Percentiles rank a stretch among this genome's conserved stretches.
Evolutionary conservation across 2,888 invertebrate species (phyloP).

Genomic region (Drosophila tanythrix): DNA sequence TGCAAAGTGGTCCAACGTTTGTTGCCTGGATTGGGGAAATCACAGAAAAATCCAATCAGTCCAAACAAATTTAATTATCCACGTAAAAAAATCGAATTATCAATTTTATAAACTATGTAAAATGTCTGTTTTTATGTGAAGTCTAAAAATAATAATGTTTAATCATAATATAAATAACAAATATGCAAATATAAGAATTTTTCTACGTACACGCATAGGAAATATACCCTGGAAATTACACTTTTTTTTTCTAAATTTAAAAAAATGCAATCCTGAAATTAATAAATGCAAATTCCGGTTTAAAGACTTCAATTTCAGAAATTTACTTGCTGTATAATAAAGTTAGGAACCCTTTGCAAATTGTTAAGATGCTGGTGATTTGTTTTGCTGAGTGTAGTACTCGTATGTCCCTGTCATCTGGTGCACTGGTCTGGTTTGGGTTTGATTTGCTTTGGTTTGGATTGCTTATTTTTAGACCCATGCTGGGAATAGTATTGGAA

Average conservation of each 20-base stretch:
- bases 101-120: background rate
- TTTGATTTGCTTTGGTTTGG: slow-evolving; percentile 23
- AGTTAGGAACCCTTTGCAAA: background rate
- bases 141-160: background rate
- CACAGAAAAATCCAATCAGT: background rate
- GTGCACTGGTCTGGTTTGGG: background rate
- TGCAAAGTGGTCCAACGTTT: background rate
- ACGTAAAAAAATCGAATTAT: background rate
- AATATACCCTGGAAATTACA: background rate
- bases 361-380: background rate
- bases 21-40: background rate
- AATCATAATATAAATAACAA: background rate
- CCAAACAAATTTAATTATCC: background rate
- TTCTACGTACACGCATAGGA: background rate
- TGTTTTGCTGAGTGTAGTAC: background rate
- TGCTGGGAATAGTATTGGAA: slow-evolving; percentile 78
- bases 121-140: background rate
- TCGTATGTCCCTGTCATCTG: slow-evolving; percentile 34
- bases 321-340: background rate
- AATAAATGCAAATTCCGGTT: too few species aligned
- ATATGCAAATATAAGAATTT: background rate
- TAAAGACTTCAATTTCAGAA: too few species aligned
- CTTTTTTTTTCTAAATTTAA: background rate
- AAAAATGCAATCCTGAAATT: too few species aligned
- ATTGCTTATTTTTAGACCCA: slow-evolving; percentile 77